Conservation (phyloP, 2,888 invertebrate species). For the Trilocha varians region DNA sequence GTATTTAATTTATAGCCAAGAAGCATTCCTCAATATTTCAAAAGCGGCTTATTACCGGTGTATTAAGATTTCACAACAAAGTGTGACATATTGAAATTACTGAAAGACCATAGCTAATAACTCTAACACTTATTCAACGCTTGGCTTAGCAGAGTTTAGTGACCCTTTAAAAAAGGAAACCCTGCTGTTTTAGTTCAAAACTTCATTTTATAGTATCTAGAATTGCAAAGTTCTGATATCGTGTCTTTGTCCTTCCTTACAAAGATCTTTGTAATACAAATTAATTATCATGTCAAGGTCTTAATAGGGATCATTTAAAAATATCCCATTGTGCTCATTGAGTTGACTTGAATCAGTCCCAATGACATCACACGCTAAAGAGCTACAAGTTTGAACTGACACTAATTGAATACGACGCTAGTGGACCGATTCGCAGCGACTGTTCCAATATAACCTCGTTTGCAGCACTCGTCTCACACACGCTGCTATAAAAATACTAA, state of each 20-base stretch:
- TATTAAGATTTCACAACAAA: too few species aligned
- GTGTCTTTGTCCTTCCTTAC: too few species aligned
- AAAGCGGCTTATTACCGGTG: too few species aligned
- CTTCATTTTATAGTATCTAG: too few species aligned
- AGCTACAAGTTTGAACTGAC: constrained; percentile 39
- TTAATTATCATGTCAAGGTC: neutral
- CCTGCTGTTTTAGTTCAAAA: too few species aligned
- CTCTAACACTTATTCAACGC: too few species aligned
- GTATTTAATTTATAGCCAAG: too few species aligned
- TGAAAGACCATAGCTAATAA: too few species aligned
- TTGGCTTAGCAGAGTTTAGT: too few species aligned
- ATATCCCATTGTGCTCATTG: constrained; percentile 33
- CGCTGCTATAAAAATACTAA: constrained; percentile 13
- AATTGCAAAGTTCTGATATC: neutral
- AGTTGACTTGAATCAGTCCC: constrained; percentile 35
- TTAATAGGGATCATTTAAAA: constrained; percentile 13
- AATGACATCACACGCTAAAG: constrained; percentile 59
- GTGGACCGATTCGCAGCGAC: constrained; percentile 32
- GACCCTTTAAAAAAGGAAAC: too few species aligned
- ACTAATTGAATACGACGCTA: constrained; percentile 54
- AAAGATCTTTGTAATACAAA: neutral
- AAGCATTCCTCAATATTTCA: too few species aligned
- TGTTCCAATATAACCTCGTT: constrained; percentile 45
- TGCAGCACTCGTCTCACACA: constrained; percentile 40
- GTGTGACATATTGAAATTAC: too few species aligned